Evolutionary conservation across 1,140 invertebrate species (phyloP).

Genomic region (Panulirus ornatus): DNA sequence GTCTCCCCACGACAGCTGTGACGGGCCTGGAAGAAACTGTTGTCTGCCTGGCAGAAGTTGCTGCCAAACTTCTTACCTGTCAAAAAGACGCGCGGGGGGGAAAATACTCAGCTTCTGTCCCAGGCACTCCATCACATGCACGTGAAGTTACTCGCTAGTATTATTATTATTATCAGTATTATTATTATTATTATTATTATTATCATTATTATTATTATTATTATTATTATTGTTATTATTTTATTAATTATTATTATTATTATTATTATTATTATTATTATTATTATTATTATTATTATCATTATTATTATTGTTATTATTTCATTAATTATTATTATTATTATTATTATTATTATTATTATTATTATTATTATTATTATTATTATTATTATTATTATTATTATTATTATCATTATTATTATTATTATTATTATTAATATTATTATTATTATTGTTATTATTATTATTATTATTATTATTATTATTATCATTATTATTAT

Average conservation of each 20-base stretch:
- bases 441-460: neutral
- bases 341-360: no score
- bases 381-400: conserved; percentile 20
- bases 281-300: no score
- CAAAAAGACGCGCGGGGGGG: neutral
- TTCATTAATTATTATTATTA: no score
- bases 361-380: no score
- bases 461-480: neutral
- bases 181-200: neutral
- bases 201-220: neutral
- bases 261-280: no score
- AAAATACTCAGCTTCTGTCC: neutral
- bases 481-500: no score
- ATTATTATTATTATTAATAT: conserved; percentile 10
- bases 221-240: no score
- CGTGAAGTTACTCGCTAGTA: neutral
- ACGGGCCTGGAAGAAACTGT: no score
- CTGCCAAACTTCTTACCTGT: neutral
- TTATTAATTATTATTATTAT: no score
- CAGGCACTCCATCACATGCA: neutral
- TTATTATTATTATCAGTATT: neutral
- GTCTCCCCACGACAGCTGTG: no score
- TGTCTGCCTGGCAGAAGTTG: neutral
- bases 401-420: conserved; percentile 18
- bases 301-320: no score